Base-by-base conservation (phyloP, 2,888 invertebrate species). In the Taphrorychus bicolor region DNA sequence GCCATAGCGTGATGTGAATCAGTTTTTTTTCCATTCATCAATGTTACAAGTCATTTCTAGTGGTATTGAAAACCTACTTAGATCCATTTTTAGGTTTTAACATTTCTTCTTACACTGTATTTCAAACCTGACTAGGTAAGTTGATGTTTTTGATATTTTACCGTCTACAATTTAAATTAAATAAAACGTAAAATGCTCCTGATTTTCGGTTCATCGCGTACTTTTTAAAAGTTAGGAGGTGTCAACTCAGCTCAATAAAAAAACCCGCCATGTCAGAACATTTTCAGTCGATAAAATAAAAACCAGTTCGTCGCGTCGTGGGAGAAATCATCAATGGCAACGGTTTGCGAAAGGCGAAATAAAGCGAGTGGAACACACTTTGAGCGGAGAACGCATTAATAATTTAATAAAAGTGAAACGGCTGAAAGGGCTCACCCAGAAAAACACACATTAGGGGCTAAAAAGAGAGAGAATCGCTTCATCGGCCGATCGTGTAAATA, bases 351-450 rank as follows among this genome's bases (percentile, higher is more conserved):
- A 57, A 32, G 51, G 51, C 41, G 23, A 40, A 64, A 64, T 64
- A 64, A 64, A 64, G 52, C 57, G 51, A 40, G 23, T 19, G 19
- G 21, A 42, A 24, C 53, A 66, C 65, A 66, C 59, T 59, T 66
- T 66, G 19, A 52, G 57, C 40, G 24, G 53, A 57, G 53, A 62
- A 51, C 19, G 53, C 67, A 62, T 62, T 67, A 62, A 67, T 67
- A 62, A 58, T 67, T 67, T 62, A 67, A 67, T 67, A 67, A 66
- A 66, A 66, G 58, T 67, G 59, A 67, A 67, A 45, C 53, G 62
- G 23, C 58, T 58, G 59, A 67, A 67, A 62, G 54, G 60, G 23
- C 41, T 59, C 54, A 22, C 41, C 21, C 49, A 60, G 54, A 66
- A 66, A 66, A 66, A 66, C 66, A 54, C 59, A 66, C 66, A 60